Evolutionary conservation across 2,113 vertebrate genomes (phyloP), one percentile per base, ranked within the genome.

Genomic region (Cynoglossus semilaevis): DNA sequence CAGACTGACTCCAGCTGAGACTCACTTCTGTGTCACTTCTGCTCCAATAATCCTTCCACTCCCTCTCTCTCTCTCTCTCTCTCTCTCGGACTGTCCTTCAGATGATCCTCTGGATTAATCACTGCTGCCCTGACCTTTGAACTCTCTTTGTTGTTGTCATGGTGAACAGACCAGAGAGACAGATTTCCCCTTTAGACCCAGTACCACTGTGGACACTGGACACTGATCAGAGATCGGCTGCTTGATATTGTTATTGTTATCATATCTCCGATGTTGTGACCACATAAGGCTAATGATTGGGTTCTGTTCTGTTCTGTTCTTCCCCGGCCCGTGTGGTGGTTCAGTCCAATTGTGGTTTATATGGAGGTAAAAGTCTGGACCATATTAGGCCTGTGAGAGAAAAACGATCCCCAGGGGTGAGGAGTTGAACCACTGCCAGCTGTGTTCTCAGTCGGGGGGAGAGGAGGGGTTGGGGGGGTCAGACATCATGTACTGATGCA

Each of bases 321-420:
- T n/a, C n/a, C n/a, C n/a, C n/a, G n/a, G n/a, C n/a, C n/a, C n/a
- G n/a, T n/a, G 35, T 4, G 35, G 3, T 53, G 42, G 58, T 45
- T 58, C 37, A 15, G 54, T 46, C 40, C 59, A 15, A 9, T 38
- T 38, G 12, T 38, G 35, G 35, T 36, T 36, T 56, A 52, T 58
- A 70, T 62, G 55, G 72, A 72, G 65, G 77, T 81, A 73, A 29
- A 37, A 9, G 15, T 76, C 84, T 74, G 77, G 81, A 82, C 85
- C 87, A 83, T 87, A 84, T 88, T 85, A 84, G 85, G 85, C 82
- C 85, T 79, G 82, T 81, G 82, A 76, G 81, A 85, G 76, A 81
- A 76, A 73, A n/a, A n/a, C 80, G 75, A 81, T 88, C 87, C 87
- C 86, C 71, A 49, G 73, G 87, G 85, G 68, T 76, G 77, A 88